These are phyloP conservation scores for Sebastes matsubarae DNA, from an alignment of 2,797 vertebrate species.

Conservation along the genomic window DNA sequence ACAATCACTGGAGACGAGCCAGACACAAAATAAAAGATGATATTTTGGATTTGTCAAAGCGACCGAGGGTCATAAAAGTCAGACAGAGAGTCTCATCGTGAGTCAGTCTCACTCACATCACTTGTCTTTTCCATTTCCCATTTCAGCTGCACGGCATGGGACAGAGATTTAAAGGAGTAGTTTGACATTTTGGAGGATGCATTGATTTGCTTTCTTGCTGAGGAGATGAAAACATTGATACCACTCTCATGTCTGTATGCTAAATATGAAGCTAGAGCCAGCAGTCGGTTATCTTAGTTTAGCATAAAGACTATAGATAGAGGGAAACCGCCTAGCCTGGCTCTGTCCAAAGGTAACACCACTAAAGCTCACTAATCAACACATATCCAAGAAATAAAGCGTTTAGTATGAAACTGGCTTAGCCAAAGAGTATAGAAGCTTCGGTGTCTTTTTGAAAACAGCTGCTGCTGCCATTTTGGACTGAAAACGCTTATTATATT, in stretches of 20 bases:
- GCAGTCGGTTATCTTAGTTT: not conserved
- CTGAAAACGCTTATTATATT: no score
- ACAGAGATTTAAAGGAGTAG: not conserved
- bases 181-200: not conserved
- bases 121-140: constrained; percentile 44
- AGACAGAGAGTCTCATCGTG: constrained; percentile 3
- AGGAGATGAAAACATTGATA: not conserved
- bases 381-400: no score
- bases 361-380: no score
- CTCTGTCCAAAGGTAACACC: not conserved
- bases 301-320: not conserved
- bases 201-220: not conserved
- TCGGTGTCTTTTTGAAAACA: no score
- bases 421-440: no score
- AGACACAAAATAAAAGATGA: constrained; percentile 19
- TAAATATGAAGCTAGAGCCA: not conserved
- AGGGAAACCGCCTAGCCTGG: not conserved
- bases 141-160: not conserved
- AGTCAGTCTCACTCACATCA: constrained; percentile 17
- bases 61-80: not conserved
- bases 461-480: no score
- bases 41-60: not conserved
- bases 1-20: constrained; percentile 42
- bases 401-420: no score
- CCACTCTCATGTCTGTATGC: not conserved